A percentile compares a stretch with the other conserved stretches of the same genome.
phyloP scores from a whole-genome alignment of 2,888 invertebrate genomes.

The Trimorus sp. region DNA sequence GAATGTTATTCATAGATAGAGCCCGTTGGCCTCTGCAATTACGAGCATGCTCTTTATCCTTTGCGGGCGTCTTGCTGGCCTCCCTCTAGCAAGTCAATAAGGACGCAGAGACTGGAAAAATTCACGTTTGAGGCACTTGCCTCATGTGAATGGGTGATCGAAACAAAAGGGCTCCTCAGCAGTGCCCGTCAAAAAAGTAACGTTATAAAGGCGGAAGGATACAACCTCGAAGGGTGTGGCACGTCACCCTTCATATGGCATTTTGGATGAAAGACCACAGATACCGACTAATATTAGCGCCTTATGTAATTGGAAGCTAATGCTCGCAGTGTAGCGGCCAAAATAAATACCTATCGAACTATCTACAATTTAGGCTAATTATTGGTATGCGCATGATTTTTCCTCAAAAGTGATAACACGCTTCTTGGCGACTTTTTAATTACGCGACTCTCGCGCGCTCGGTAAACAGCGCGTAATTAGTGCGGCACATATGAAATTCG shows the following conservation, averaged over 20 bases:
- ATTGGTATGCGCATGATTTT: constrained; percentile 45
- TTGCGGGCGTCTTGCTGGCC: constrained; percentile 47
- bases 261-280: constrained; percentile 74
- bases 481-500: not conserved
- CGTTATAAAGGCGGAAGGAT: constrained; percentile 76
- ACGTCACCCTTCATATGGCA: constrained; percentile 67
- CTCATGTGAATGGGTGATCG: constrained; percentile 70
- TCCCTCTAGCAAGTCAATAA: constrained; percentile 57
- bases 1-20: constrained; percentile 56
- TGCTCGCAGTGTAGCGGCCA: constrained; percentile 52
- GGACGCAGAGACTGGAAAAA: constrained; percentile 68
- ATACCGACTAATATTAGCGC: constrained; percentile 75
- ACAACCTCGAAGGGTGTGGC: constrained; percentile 77
- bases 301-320: constrained; percentile 68
- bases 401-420: constrained; percentile 47
- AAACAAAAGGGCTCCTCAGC: constrained; percentile 74
- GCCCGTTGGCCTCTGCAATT: constrained; percentile 61
- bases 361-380: constrained; percentile 55
- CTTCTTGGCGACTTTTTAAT: constrained; percentile 15
- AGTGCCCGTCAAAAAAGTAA: constrained; percentile 73
- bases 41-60: constrained; percentile 47
- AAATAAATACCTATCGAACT: constrained; percentile 61
- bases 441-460: not conserved
- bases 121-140: constrained; percentile 68
- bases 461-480: constrained; percentile 16